These are phyloP conservation scores for Lithobates pipiens DNA, from an alignment of 2,797 vertebrate species.

Conservation along the genomic window DNA sequence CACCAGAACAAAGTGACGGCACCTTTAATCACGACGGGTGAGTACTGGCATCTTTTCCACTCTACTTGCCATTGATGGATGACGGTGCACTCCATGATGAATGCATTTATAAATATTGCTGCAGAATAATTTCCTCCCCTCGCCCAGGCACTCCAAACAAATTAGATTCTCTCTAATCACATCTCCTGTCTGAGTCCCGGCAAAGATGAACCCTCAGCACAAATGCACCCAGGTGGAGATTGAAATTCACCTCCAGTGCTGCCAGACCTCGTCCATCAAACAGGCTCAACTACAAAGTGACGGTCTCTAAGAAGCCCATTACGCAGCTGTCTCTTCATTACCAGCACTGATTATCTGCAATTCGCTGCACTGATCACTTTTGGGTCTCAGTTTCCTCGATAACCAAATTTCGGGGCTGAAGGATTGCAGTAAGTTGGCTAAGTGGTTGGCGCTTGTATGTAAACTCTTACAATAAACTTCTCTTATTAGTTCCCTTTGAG, in stretches of 20 bases:
- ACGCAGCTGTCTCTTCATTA: constrained; percentile 36
- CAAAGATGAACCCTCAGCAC: constrained; percentile 73
- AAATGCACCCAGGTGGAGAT: constrained; percentile 61
- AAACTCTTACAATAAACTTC: too few species aligned
- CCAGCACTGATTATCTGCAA: not conserved
- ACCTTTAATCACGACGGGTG: constrained; percentile 72
- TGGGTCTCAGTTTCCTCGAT: not conserved
- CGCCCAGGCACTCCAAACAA: constrained; percentile 78
- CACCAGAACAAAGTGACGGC: not conserved
- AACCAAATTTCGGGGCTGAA: too few species aligned
- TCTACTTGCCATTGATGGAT: constrained; percentile 65
- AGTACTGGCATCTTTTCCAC: constrained; percentile 72
- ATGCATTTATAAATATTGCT: constrained; percentile 81
- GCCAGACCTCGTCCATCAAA: constrained; percentile 41
- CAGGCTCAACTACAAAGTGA: not conserved
- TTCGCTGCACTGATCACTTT: not conserved
- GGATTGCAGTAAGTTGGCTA: too few species aligned
- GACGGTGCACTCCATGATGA: constrained; percentile 74
- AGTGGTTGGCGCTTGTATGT: too few species aligned
- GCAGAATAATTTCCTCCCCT: constrained; percentile 79
- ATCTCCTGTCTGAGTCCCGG: constrained; percentile 74
- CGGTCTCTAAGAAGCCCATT: constrained; percentile 35
- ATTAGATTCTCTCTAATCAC: constrained; percentile 82
- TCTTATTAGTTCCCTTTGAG: too few species aligned
- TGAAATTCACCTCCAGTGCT: constrained; percentile 20